Conservation (phyloP, 2,113 vertebrate genomes). For the Leptodactylus fuscus region DNA sequence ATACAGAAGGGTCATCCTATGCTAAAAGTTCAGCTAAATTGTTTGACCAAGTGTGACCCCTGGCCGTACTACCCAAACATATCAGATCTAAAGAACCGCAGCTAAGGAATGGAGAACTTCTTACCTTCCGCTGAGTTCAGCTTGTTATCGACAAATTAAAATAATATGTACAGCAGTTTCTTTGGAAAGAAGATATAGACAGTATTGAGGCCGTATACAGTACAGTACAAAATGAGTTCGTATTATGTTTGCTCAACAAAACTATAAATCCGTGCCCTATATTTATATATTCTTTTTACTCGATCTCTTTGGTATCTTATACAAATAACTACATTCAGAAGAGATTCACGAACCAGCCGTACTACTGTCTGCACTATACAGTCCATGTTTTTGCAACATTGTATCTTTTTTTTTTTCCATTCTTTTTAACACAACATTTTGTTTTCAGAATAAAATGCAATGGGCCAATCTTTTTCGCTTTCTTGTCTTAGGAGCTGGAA, state of each 20-base stretch:
- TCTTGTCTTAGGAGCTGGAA: constrained; percentile 50
- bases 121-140: background rate
- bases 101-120: background rate
- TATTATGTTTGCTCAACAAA: background rate
- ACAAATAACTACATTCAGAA: background rate
- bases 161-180: constrained; percentile 7
- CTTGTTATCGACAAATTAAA: constrained; percentile 7
- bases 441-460: constrained; percentile 59
- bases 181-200: background rate
- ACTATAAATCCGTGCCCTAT: background rate
- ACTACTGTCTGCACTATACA: background rate
- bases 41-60: background rate
- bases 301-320: background rate
- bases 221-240: background rate
- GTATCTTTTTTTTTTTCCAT: background rate
- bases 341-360: background rate
- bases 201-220: background rate
- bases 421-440: constrained; percentile 47
- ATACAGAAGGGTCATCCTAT: background rate
- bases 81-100: background rate
- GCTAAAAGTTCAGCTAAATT: background rate
- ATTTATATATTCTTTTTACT: constrained; percentile 28
- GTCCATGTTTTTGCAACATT: background rate
- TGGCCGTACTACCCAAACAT: background rate
- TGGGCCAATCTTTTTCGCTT: constrained; percentile 45